phyloP scores from a whole-genome alignment of 1,140 invertebrate genomes.

The Listronotus bonariensis region DNA sequence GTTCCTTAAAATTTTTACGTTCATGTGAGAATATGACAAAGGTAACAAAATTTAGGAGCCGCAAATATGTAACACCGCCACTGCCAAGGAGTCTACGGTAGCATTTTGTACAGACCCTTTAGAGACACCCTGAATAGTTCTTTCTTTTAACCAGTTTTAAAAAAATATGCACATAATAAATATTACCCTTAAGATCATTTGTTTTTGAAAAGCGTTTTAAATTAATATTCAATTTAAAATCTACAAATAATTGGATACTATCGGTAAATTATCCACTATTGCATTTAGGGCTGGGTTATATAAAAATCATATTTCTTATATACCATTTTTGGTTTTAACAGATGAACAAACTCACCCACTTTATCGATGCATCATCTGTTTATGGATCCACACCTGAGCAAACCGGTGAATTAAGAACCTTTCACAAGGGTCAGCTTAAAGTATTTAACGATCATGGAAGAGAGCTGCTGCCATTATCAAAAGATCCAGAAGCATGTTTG shows the following conservation, averaged over 20 bases:
- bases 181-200: too few relatives aligned
- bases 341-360: constrained; percentile 78
- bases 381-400: constrained; percentile 70
- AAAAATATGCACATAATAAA: too few relatives aligned
- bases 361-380: constrained; percentile 71
- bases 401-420: constrained; percentile 59
- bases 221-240: not conserved
- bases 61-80: too few relatives aligned
- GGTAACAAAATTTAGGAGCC: too few relatives aligned
- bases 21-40: too few relatives aligned
- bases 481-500: constrained; percentile 60
- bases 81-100: too few relatives aligned
- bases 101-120: too few relatives aligned
- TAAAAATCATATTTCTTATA: too few relatives aligned
- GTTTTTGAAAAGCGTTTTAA: not conserved
- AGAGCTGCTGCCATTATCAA: constrained; percentile 62
- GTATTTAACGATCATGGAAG: constrained; percentile 65
- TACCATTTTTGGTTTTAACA: constrained; percentile 48
- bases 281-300: too few relatives aligned
- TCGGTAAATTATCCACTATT: not conserved
- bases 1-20: too few relatives aligned
- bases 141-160: too few relatives aligned
- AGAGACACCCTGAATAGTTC: too few relatives aligned
- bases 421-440: constrained; percentile 63
- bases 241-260: not conserved